Conservation (phyloP, 1,140 invertebrate species). For the Trissolcus basalis region DNA sequence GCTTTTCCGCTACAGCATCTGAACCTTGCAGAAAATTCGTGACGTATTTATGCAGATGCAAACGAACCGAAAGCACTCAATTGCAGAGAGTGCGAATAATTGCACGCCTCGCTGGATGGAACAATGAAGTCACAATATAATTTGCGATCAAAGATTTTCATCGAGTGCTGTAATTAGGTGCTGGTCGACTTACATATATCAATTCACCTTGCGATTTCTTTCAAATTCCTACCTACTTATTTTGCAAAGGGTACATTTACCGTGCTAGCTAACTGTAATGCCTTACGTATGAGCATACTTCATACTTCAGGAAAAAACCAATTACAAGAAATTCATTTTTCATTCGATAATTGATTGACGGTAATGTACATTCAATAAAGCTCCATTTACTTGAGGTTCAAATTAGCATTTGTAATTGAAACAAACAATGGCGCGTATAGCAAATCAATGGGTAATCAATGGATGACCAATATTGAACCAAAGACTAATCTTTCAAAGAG, state of each 20-base stretch:
- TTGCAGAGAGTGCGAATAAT: constrained; percentile 32
- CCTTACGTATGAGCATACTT: too few species aligned
- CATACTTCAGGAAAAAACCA: too few species aligned
- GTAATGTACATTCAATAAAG: too few species aligned
- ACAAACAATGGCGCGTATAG: too few species aligned
- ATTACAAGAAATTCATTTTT: too few species aligned
- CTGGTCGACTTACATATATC: constrained; percentile 22
- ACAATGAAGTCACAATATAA: constrained; percentile 43
- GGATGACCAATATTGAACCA: too few species aligned
- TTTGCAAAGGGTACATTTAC: background rate
- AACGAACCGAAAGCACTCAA: constrained; percentile 16
- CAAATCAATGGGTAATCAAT: too few species aligned
- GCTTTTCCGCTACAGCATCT: too few species aligned
- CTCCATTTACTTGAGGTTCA: too few species aligned
- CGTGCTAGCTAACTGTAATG: constrained; percentile 8
- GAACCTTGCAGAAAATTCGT: constrained; percentile 7
- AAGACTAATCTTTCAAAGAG: too few species aligned
- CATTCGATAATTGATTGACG: too few species aligned
- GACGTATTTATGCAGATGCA: constrained; percentile 11
- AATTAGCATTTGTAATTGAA: too few species aligned
- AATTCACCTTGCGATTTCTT: constrained; percentile 31
- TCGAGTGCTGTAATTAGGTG: constrained; percentile 32
- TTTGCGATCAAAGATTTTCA: constrained; percentile 38
- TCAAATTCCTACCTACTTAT: constrained; percentile 5
- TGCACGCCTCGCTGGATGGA: constrained; percentile 25